phyloP scores from a whole-genome alignment of 2,797 vertebrate species.

The Potorous gilbertii region DNA sequence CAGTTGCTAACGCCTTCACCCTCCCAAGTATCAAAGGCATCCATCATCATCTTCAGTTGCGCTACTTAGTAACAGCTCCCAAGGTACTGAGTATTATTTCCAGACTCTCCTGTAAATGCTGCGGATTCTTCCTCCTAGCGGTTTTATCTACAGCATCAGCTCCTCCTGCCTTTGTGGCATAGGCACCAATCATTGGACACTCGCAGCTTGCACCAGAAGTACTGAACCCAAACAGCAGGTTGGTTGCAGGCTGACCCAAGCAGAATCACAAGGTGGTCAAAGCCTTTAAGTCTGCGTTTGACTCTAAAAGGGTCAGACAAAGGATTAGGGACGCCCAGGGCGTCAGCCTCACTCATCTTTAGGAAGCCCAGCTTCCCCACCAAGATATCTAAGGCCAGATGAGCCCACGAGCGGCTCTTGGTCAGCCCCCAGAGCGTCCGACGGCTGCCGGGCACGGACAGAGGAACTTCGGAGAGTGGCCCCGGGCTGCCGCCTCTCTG shows the following conservation, averaged over 20 bases:
- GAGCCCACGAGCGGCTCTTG: slow-evolving; percentile 58
- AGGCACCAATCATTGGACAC: slow-evolving; percentile 85
- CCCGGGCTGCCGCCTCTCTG: no score
- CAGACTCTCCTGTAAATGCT: slow-evolving; percentile 85
- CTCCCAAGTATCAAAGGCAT: slow-evolving; percentile 85
- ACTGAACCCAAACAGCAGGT: slow-evolving; percentile 85
- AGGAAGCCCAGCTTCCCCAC: no score
- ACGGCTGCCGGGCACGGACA: no score
- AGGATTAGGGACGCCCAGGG: slow-evolving; percentile 86
- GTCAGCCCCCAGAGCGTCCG: no score
- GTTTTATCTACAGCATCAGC: slow-evolving; percentile 82
- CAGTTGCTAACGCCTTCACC: slow-evolving; percentile 86
- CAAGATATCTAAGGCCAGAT: slow-evolving; percentile 14
- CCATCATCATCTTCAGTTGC: slow-evolving; percentile 86
- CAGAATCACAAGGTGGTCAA: slow-evolving; percentile 85
- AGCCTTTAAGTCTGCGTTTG: slow-evolving; percentile 83
- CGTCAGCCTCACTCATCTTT: slow-evolving; percentile 81
- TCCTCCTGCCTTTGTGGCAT: slow-evolving; percentile 83
- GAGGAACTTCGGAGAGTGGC: no score
- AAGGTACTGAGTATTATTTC: slow-evolving; percentile 86
- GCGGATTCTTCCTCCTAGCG: slow-evolving; percentile 82
- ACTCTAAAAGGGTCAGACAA: slow-evolving; percentile 80
- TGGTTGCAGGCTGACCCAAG: slow-evolving; percentile 83
- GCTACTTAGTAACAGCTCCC: slow-evolving; percentile 86
- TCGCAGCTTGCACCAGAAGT: slow-evolving; percentile 85